phyloP scores from a whole-genome alignment of 2,888 invertebrate species.

The Phortica okadai region DNA sequence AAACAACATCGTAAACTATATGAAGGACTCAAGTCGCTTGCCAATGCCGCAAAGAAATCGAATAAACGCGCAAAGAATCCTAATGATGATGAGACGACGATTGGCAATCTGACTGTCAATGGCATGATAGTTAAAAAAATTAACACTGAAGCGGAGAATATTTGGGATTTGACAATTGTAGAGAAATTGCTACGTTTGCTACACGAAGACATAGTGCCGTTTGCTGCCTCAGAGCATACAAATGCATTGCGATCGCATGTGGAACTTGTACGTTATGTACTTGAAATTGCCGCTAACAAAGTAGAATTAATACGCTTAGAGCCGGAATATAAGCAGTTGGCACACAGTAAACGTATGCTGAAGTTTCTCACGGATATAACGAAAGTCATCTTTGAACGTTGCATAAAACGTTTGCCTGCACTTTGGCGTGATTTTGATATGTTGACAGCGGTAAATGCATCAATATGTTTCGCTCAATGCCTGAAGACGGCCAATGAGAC shows the following conservation, averaged over 20 bases:
- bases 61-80: constrained; percentile 53
- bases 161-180: constrained; percentile 72
- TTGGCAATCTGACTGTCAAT: constrained; percentile 65
- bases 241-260: constrained; percentile 77
- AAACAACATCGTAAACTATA: constrained; percentile 77
- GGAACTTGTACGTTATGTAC: constrained; percentile 79
- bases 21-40: constrained; percentile 55
- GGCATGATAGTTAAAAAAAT: constrained; percentile 66
- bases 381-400: constrained; percentile 74
- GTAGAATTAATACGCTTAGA: constrained; percentile 67
- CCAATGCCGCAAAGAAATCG: constrained; percentile 53
- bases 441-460: constrained; percentile 77
- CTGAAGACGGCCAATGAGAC: constrained; percentile 66
- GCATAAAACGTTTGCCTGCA: constrained; percentile 77
- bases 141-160: constrained; percentile 68
- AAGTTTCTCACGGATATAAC: constrained; percentile 70
- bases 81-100: constrained; percentile 48
- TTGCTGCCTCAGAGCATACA: constrained; percentile 77
- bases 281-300: constrained; percentile 72
- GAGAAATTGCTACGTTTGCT: constrained; percentile 69
- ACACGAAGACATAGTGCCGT: constrained; percentile 77
- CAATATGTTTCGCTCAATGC: constrained; percentile 79
- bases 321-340: constrained; percentile 71
- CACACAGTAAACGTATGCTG: constrained; percentile 69
- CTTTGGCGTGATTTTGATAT: constrained; percentile 78